A percentile compares a stretch with the other conserved stretches of the same genome.
Conservation (phyloP, 30 jellyfish, hydroid and myxozoan species). For the Hydractinia symbiolongicarpus region DNA sequence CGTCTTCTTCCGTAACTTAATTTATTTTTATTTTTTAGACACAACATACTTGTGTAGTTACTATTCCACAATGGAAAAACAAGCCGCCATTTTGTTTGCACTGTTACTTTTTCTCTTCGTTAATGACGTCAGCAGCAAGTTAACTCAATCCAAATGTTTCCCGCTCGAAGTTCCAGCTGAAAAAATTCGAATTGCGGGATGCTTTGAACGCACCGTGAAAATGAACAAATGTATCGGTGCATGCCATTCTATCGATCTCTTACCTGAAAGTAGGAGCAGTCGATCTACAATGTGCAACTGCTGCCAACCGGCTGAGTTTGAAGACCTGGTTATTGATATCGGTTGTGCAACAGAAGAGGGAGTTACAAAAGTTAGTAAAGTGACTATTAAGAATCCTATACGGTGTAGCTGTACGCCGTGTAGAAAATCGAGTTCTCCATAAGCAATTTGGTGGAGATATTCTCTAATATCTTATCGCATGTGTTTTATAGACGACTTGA, state of each 20-base stretch:
- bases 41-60: neutral
- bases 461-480: too few relatives aligned
- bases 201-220: neutral
- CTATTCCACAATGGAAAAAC: neutral
- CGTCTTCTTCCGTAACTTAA: neutral
- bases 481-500: too few relatives aligned
- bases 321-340: neutral
- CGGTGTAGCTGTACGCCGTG: conserved; percentile 7
- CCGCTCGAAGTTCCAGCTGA: neutral
- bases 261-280: neutral
- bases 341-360: conserved; percentile 6
- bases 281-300: neutral
- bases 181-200: neutral
- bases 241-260: neutral
- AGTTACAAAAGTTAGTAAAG: neutral
- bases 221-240: conserved; percentile 16
- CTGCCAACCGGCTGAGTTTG: conserved; percentile 4
- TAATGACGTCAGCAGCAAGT: too few relatives aligned
- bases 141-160: neutral
- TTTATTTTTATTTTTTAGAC: neutral
- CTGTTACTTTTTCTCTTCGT: too few relatives aligned
- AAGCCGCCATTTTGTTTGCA: too few relatives aligned
- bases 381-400: neutral
- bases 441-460: neutral
- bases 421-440: neutral